Evolutionary conservation across 92 coral and sea anemone genomes (phyloP), one percentile per base, ranked within the genome.

Genomic region (Umimayanthus kanabou): DNA sequence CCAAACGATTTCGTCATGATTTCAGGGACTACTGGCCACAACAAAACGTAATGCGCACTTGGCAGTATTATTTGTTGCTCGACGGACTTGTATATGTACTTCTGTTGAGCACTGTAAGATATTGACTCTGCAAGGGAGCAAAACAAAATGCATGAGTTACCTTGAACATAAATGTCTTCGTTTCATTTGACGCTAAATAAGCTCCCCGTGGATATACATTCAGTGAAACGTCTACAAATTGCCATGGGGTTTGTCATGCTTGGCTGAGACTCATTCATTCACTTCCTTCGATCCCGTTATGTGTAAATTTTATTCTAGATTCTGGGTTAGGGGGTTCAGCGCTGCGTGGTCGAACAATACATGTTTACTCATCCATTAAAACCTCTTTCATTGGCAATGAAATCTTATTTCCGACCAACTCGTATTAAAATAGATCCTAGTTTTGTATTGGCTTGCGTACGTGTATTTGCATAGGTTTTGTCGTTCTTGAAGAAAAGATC

Each of bases 361-460:
- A 70, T 70, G 87, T 71, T 83, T 83, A 83, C 87, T 83, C 87
- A 83, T 83, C 87, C 87, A 83, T 83, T 83, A 28, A 47, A 83
- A 10, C 26, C 65, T 83, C 76, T 83, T 83, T 83, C 77, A 13
- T 70, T 83, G 50, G 11, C 87, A 71, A 83, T 69, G 87, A 69
- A 83, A 83, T 72, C 76, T 42, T 42, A 65, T 72, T 83, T 70
- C 66, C 87, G 84, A 69, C 78, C 42, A 67, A n/a, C 49, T 83
- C 66, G 78, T 50, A 71, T 83, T 39, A 80, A 70, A 83, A 83
- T 70, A 42, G 77, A 83, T 83, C 61, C 7, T n/a, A 11, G 39
- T 83, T 28, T 67, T 83, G 87, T 83, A 70, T 83, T 69, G 77
- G 87, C 55, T 47, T 45, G 64, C n/a, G n/a, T n/a, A n/a, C n/a